Conservation (phyloP, 2,888 invertebrate genomes). For the Chrysotoxum bicinctum region DNA sequence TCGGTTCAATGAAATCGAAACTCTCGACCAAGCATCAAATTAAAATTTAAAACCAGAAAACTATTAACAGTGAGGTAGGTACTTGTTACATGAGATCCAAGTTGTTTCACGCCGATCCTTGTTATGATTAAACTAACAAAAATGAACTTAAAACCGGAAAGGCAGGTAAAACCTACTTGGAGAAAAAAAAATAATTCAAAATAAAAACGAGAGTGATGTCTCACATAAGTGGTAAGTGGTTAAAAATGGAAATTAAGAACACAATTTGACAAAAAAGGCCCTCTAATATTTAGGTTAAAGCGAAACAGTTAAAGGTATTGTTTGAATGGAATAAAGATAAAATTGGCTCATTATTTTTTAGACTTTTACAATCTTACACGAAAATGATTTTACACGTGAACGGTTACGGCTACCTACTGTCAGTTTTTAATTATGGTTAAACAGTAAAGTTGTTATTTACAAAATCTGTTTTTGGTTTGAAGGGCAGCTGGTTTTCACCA, state of each 20-base stretch:
- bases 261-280: background rate
- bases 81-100: too few species aligned
- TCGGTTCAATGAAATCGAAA: slow-evolving; percentile 7
- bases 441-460: too few species aligned
- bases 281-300: background rate
- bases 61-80: background rate
- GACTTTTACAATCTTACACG: too few species aligned
- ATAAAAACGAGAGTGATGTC: background rate
- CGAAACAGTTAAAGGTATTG: too few species aligned
- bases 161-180: background rate
- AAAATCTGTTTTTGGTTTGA: too few species aligned
- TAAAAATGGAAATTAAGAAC: background rate
- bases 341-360: too few species aligned
- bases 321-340: too few species aligned
- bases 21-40: background rate
- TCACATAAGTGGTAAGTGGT: background rate
- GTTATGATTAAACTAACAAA: background rate
- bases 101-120: background rate
- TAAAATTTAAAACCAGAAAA: background rate
- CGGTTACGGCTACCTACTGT: too few species aligned
- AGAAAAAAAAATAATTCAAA: background rate
- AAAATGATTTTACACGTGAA: too few species aligned
- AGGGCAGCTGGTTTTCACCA: too few species aligned
- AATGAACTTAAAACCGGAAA: background rate
- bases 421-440: too few species aligned